phyloP scores from a whole-genome alignment of 2,797 vertebrate genomes.

The Acanthurus leucopareius region DNA sequence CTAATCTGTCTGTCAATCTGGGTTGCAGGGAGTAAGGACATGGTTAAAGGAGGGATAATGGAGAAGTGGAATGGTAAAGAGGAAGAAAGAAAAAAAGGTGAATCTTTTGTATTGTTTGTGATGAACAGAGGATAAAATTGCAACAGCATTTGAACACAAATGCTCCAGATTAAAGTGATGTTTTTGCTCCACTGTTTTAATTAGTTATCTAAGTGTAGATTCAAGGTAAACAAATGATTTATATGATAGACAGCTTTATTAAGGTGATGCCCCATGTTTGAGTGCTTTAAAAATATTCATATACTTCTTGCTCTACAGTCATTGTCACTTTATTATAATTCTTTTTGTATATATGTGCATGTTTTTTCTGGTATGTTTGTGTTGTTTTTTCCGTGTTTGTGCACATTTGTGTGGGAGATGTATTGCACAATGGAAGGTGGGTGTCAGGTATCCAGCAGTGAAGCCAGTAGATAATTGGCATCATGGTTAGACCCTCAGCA shows the following conservation, averaged over 20 bases:
- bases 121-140: slow-evolving; percentile 22
- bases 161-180: slow-evolving; percentile 22
- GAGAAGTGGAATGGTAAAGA: slow-evolving; percentile 69
- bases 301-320: slow-evolving; percentile 10
- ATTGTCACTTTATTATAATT: slow-evolving; percentile 29
- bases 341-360: slow-evolving; percentile 40
- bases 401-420: slow-evolving; percentile 26
- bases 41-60: slow-evolving; percentile 74
- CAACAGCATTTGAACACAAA: slow-evolving; percentile 32
- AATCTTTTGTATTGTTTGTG: slow-evolving; percentile 53
- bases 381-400: slow-evolving; percentile 17
- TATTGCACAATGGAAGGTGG: slow-evolving; percentile 51
- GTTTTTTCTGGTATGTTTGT: slow-evolving; percentile 42
- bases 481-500: slow-evolving; percentile 76
- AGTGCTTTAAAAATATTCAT: neutral
- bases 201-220: neutral
- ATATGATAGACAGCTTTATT: slow-evolving; percentile 1
- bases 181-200: neutral
- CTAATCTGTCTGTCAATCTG: slow-evolving; percentile 89
- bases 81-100: slow-evolving; percentile 54
- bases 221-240: neutral
- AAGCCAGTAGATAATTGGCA: slow-evolving; percentile 79
- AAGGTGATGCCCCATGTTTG: neutral
- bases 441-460: slow-evolving; percentile 73
- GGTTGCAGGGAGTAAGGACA: slow-evolving; percentile 71